Evolutionary conservation across 2,888 invertebrate species (phyloP).

Genomic region (Lithophane socia): DNA sequence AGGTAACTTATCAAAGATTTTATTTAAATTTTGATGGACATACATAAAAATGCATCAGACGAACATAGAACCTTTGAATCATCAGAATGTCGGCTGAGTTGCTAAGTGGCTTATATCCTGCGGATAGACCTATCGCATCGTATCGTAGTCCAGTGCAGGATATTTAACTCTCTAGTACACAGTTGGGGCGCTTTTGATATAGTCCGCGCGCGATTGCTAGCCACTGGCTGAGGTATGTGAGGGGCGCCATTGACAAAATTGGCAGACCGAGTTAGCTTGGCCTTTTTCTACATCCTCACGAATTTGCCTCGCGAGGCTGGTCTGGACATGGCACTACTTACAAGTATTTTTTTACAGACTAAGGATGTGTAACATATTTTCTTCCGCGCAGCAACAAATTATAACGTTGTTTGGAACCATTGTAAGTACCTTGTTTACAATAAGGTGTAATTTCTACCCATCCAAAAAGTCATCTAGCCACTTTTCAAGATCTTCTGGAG

Average conservation of each 20-base stretch:
- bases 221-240: no score
- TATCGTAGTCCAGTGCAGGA: no score
- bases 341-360: background rate
- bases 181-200: background rate
- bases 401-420: background rate
- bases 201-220: no score
- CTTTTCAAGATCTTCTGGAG: constrained; percentile 87
- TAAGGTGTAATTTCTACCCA: constrained; percentile 63
- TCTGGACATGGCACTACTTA: background rate
- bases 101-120: background rate
- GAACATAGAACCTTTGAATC: background rate
- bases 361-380: background rate
- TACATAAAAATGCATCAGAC: no score
- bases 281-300: background rate
- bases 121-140: no score
- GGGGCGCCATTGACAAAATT: no score
- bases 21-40: no score
- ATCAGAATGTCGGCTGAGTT: background rate
- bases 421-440: background rate
- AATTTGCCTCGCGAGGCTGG: background rate
- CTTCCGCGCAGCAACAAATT: background rate
- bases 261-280: no score
- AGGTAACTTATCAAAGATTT: no score
- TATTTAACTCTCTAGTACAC: background rate
- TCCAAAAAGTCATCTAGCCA: constrained; percentile 89